Percentiles rank a stretch among this genome's conserved stretches.
phyloP scores from a whole-genome alignment of 1,140 invertebrate species.

The Aethina tumida region DNA sequence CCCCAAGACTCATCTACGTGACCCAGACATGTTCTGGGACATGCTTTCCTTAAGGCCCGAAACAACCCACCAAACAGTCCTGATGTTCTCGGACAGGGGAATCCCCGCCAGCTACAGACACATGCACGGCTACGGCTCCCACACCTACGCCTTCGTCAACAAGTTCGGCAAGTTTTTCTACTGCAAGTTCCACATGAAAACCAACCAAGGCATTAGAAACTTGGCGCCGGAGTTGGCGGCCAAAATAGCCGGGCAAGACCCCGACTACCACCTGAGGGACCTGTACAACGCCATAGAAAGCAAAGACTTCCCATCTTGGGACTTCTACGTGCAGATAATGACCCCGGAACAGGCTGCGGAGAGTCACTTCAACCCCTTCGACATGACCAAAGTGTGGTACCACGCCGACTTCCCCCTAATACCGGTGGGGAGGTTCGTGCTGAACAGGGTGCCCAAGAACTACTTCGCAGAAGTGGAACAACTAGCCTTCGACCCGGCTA shows the following conservation, averaged over 20 bases:
- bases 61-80: slow-evolving; percentile 67
- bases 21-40: slow-evolving; percentile 84
- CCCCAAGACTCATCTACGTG: slow-evolving; percentile 76
- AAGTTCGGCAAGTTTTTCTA: slow-evolving; percentile 55
- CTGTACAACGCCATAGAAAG: slow-evolving; percentile 63
- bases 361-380: slow-evolving; percentile 52
- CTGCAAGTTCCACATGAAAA: slow-evolving; percentile 86
- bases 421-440: slow-evolving; percentile 68
- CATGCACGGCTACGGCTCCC: slow-evolving; percentile 87
- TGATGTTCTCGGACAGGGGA: slow-evolving; percentile 74
- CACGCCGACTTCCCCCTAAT: slow-evolving; percentile 73
- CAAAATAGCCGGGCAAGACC: slow-evolving; percentile 49
- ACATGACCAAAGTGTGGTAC: slow-evolving; percentile 66
- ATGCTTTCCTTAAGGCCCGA: slow-evolving; percentile 77
- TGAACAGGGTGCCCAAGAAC: slow-evolving; percentile 77
- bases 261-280: slow-evolving; percentile 64
- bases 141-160: slow-evolving; percentile 84
- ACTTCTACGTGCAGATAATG: slow-evolving; percentile 45
- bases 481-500: slow-evolving; percentile 72
- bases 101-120: slow-evolving; percentile 78
- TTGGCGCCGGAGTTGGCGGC: slow-evolving; percentile 47
- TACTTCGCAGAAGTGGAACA: slow-evolving; percentile 86
- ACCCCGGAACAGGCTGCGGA: slow-evolving; percentile 40
- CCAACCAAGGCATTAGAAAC: slow-evolving; percentile 55
- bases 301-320: slow-evolving; percentile 61